phyloP scores from a whole-genome alignment of 1,140 invertebrate species.

The Heliothis virescens region DNA sequence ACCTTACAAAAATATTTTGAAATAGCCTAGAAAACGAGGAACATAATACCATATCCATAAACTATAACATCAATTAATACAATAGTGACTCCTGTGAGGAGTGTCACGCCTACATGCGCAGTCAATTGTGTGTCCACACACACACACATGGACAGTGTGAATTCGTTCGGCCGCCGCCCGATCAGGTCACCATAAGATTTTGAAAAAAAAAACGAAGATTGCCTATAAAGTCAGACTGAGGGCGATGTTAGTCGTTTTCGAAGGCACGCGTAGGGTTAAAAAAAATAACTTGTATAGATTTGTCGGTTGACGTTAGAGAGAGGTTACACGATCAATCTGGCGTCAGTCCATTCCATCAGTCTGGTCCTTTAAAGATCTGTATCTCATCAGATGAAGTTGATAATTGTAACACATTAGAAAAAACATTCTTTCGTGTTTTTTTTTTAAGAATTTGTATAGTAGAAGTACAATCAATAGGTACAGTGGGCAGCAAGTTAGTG shows the following conservation, averaged over 20 bases:
- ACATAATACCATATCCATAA: conserved; percentile 48
- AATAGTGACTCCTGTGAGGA: conserved; percentile 38
- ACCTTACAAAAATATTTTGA: too few relatives aligned
- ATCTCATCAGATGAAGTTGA: too few relatives aligned
- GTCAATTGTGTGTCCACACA: conserved; percentile 57
- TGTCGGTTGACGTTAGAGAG: neutral
- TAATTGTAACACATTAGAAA: too few relatives aligned
- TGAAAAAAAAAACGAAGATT: neutral
- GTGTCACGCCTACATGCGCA: conserved; percentile 59
- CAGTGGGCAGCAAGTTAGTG: too few relatives aligned
- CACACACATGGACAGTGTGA: neutral
- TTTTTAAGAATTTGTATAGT: too few relatives aligned
- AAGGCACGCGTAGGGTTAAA: neutral
- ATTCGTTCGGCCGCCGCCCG: conserved; percentile 44
- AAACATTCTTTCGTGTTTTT: too few relatives aligned
- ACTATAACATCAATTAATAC: conserved; percentile 47
- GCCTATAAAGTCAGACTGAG: conserved; percentile 28
- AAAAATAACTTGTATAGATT: too few relatives aligned
- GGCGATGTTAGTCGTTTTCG: neutral
- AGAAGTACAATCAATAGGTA: too few relatives aligned
- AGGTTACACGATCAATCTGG: too few relatives aligned
- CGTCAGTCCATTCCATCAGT: too few relatives aligned
- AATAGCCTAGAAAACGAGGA: neutral
- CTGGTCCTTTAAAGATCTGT: too few relatives aligned
- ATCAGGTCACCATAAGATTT: conserved; percentile 42